Base-by-base conservation (phyloP, 2,888 invertebrate genomes). In the Brachynemurus nebulosus region DNA sequence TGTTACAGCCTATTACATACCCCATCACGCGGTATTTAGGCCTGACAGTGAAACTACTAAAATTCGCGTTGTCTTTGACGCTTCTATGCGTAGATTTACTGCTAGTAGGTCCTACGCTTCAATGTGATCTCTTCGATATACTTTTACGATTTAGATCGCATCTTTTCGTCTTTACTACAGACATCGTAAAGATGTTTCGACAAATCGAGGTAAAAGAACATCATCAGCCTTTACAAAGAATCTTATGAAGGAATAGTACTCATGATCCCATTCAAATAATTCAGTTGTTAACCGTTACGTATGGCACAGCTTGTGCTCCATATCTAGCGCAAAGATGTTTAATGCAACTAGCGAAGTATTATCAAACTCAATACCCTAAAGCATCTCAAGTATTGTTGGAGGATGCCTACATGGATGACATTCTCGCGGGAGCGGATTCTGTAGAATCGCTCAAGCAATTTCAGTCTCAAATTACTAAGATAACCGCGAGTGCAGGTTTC, bases 401-500 rank as follows among this genome's bases (percentile, higher is more conserved):
- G 11, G n/a, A 42, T 2, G 42, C 46, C 16, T 49, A 49, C 30
- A 39, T 49, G 20, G 45, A 49, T 19, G 47, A 49, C 25, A 33
- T 49, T 3, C 12, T 49, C 4, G 23, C 30, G 7, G 42, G 37
- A 9, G 25, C 23, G 9, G 21, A 47, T 17, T 25, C 41, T 20
- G 20, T 44, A 16, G 2, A 12, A 5, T 14, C 16, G 17, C 18
- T 21, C 2, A 21, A 4, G 14, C 12, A 16, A 9, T 14, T 23
- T 27, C 16, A 44, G 38, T 11, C n/a, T 6, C 14, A 35, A 39
- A 2, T 39, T n/a, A 18, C 21, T 21, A 3, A 39, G 16, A 9
- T 39, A 12, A 5, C 21, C 3, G 21, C 5, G 2, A 12, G n/a
- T 12, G 39, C 3, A 20, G 39, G 21, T 3, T 39, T 39, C 9